Evolutionary conservation across 2,113 vertebrate genomes (phyloP).

Genomic region (Hemiscyllium ocellatum): DNA sequence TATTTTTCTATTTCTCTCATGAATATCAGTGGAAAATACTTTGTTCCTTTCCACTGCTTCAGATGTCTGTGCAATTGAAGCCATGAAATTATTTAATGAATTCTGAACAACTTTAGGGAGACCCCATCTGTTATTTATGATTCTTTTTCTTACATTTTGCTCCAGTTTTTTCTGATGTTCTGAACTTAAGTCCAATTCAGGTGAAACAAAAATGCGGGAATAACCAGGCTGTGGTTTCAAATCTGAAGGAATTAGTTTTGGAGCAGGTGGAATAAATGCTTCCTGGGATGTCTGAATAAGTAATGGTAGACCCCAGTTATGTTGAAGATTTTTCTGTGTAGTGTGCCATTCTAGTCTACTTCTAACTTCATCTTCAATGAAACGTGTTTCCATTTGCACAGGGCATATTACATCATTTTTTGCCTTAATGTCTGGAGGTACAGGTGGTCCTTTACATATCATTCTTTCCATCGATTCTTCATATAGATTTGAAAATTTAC

Average conservation of each 20-base stretch:
- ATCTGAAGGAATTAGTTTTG: background rate
- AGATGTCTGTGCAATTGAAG: background rate
- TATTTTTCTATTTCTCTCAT: too few relatives aligned
- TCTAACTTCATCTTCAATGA: conserved; percentile 30
- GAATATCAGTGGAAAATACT: background rate
- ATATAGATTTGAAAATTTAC: background rate
- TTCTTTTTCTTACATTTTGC: conserved; percentile 14
- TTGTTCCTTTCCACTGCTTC: background rate
- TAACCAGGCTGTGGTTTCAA: background rate
- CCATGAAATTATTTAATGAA: conserved; percentile 4
- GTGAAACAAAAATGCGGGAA: background rate
- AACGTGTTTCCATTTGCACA: background rate
- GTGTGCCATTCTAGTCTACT: conserved; percentile 41
- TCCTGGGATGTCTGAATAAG: background rate
- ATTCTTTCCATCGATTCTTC: background rate
- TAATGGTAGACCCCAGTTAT: conserved; percentile 20
- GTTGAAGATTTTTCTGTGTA: conserved; percentile 38
- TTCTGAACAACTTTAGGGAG: background rate
- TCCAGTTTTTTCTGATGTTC: conserved; percentile 19
- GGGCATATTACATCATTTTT: background rate
- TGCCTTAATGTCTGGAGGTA: background rate
- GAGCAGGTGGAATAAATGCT: conserved; percentile 21
- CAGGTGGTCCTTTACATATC: background rate
- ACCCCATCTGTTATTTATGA: conserved; percentile 10
- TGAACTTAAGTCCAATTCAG: background rate